Percentiles rank a stretch among this genome's conserved stretches.
These are phyloP conservation scores for Lamprotornis superbus DNA, from an alignment of 2,113 vertebrate species.

Conservation along the genomic window DNA sequence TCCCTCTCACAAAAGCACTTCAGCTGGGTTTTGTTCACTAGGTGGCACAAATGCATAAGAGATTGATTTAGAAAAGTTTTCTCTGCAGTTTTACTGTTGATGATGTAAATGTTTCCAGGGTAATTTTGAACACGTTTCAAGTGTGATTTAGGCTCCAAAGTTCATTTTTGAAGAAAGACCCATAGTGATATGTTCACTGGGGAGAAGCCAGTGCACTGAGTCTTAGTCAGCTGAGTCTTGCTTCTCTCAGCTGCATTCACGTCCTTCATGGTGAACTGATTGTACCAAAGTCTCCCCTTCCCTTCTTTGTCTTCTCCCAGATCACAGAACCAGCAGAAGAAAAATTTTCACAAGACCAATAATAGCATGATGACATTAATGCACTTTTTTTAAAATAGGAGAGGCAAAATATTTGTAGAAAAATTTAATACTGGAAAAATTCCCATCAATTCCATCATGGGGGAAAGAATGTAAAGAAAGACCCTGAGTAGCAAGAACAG, in stretches of 20 bases:
- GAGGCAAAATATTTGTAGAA: not conserved
- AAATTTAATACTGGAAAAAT: not conserved
- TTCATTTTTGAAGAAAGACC: not conserved
- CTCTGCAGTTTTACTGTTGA: not conserved
- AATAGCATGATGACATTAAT: not conserved
- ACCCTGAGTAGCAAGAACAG: not conserved
- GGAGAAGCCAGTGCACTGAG: not conserved
- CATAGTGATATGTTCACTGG: not conserved
- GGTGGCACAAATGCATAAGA: conserved; percentile 54
- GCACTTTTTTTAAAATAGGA: not conserved
- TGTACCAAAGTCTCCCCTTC: not conserved
- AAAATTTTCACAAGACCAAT: not conserved
- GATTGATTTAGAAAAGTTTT: not conserved
- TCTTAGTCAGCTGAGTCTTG: not conserved
- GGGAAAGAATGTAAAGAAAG: not conserved
- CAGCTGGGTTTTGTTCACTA: conserved; percentile 17
- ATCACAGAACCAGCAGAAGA: not conserved
- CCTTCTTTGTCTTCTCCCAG: not conserved
- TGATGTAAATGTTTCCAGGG: not conserved
- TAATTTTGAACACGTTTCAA: not conserved
- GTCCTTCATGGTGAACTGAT: not conserved
- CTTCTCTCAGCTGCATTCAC: not conserved
- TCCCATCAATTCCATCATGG: not conserved
- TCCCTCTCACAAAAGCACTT: not conserved
- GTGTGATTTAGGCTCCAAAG: not conserved